Evolutionary conservation across 2,113 vertebrate species (phyloP).

Genomic region (Rhabdomys dilectus): DNA sequence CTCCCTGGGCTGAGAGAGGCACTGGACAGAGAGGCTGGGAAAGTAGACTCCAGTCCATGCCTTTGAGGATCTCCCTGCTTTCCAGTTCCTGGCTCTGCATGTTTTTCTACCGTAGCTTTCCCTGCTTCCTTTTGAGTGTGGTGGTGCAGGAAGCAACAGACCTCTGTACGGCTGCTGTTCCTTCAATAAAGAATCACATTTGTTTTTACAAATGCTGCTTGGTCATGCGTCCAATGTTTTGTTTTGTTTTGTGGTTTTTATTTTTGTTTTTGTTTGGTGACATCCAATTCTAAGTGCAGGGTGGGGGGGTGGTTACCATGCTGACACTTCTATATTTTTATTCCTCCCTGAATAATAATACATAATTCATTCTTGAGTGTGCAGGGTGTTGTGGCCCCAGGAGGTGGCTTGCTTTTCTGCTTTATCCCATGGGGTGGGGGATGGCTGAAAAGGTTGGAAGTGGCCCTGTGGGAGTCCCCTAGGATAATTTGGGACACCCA

Average conservation of each 20-base stretch:
- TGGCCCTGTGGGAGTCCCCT: no score
- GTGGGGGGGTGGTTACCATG: not conserved
- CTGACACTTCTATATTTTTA: not conserved
- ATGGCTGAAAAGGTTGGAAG: not conserved
- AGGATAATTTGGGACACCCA: not conserved
- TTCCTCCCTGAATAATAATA: not conserved
- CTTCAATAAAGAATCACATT: conserved; percentile 71
- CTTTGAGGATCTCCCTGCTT: not conserved
- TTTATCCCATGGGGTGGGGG: not conserved
- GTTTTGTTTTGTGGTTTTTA: not conserved
- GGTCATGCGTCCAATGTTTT: not conserved
- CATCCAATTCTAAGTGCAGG: not conserved
- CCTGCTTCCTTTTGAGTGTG: not conserved
- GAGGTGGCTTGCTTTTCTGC: not conserved
- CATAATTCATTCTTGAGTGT: not conserved
- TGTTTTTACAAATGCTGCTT: conserved; percentile 36
- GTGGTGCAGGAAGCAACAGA: not conserved
- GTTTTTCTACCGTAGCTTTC: not conserved
- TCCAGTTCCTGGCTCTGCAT: not conserved
- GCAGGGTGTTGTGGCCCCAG: fast-evolving
- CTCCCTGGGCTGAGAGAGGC: not conserved
- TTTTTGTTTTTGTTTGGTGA: not conserved
- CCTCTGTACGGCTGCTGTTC: not conserved
- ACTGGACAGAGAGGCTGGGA: not conserved
- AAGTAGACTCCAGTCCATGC: not conserved